phyloP scores from a whole-genome alignment of 1,140 invertebrate species.

The Lepidotrigona ventralis region DNA sequence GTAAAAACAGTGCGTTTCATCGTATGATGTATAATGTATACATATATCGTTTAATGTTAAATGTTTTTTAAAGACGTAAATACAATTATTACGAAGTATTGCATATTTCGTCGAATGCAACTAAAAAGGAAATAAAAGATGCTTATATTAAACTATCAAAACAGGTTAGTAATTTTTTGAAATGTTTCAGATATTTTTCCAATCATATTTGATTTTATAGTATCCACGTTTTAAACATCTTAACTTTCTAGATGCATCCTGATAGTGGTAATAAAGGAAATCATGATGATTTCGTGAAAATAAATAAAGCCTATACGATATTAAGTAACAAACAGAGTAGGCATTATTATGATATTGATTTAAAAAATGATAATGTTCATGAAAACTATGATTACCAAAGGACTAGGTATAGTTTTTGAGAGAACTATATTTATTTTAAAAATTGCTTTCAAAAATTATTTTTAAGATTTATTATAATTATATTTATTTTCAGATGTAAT shows the following conservation, averaged over 20 bases:
- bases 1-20: neutral
- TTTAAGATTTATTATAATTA: neutral
- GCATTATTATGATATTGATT: slow-evolving; percentile 58
- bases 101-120: slow-evolving; percentile 58
- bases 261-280: slow-evolving; percentile 73
- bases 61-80: slow-evolving; percentile 55
- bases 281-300: slow-evolving; percentile 79
- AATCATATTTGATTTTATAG: neutral
- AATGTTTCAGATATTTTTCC: neutral
- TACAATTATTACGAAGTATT: slow-evolving; percentile 69
- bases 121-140: slow-evolving; percentile 69
- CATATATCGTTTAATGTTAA: neutral
- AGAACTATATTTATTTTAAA: slow-evolving; percentile 8
- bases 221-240: slow-evolving; percentile 10
- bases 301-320: slow-evolving; percentile 80
- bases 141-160: slow-evolving; percentile 74
- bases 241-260: slow-evolving; percentile 77
- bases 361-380: slow-evolving; percentile 35
- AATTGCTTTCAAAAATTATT: slow-evolving; percentile 1
- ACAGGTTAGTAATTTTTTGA: slow-evolving; percentile 62
- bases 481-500: slow-evolving; percentile 32
- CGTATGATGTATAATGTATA: neutral
- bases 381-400: neutral
- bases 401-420: neutral
- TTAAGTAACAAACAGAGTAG: slow-evolving; percentile 72